Evolutionary conservation across 2,113 vertebrate species (phyloP).

Genomic region (Siniperca knerii): DNA sequence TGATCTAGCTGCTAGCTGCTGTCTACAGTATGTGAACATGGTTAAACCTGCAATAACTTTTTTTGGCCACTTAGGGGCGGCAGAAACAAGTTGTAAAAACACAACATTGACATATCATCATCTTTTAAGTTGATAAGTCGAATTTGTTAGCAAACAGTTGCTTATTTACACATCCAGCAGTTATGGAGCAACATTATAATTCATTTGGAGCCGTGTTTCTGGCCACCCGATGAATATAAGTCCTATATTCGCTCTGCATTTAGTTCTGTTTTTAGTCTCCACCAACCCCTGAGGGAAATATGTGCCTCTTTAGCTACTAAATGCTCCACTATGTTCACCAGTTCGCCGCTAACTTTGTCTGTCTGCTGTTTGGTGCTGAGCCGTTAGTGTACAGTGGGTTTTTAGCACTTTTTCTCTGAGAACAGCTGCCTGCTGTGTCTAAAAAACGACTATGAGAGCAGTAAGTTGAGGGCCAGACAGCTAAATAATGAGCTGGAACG

Average conservation of each 20-base stretch:
- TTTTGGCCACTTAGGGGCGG: conserved; percentile 4
- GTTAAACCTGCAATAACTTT: not conserved
- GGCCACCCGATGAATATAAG: not conserved
- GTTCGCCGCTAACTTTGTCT: not conserved
- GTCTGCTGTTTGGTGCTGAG: not conserved
- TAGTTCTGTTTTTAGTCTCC: not conserved
- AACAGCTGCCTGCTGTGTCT: not conserved
- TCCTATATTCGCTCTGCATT: not conserved
- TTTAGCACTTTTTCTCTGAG: not conserved
- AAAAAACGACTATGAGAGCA: not conserved
- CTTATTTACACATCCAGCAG: not conserved
- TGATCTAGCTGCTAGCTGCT: not conserved
- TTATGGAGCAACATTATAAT: not conserved
- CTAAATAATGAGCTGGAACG: not conserved
- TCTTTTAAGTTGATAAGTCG: not conserved
- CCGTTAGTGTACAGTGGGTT: not conserved
- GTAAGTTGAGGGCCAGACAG: not conserved
- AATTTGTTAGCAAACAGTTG: not conserved
- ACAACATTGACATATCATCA: not conserved
- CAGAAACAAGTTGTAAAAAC: conserved; percentile 13
- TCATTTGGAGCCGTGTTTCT: not conserved
- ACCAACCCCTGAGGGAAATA: not conserved
- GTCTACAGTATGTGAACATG: not conserved
- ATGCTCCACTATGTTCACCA: not conserved
- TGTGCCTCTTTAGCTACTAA: not conserved